Evolutionary conservation across 2,888 invertebrate species (phyloP), one percentile per base, ranked within the genome.

Genomic region (Ophion obscuratus): DNA sequence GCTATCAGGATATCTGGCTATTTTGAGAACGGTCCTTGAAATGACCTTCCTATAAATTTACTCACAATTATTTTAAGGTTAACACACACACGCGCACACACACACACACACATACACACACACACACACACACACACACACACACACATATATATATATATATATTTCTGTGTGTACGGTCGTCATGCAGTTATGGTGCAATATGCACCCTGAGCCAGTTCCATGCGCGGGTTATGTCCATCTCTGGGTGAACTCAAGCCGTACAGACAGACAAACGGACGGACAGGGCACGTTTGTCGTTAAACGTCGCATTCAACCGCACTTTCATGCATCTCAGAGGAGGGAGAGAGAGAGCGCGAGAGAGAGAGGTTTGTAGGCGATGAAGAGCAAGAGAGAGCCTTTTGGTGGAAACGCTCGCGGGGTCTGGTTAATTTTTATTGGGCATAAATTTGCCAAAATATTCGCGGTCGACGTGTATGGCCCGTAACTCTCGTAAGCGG

Each of bases 381-480:
- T 40, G 7, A 40, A 40, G 40, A 77, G 67, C 20, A 62, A 79
- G 73, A 81, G 73, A 76, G 73, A 66, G 57, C 81, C 83, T 81
- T 81, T 86, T 70, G 88, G 89, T 88, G 87, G 88, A 89, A 89
- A 81, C 84, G 85, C 86, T 85, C 89, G 89, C 88, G 86, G 87
- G 92, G 90, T 91, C 93, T 93, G 94, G 92, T 94, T 94, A 94
- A 94, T 94, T 94, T 94, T 94, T 94, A 94, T 94, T 93, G 92
- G 88, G 89, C 93, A 94, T 94, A 94, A 94, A 94, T 94, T 94
- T 93, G 93, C 93, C 93, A 93, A 94, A 94, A 94, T 94, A 94
- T 94, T 94, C 93, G 91, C 88, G 90, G 90, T 87, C 91, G 94
- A 94, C 94, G 91, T 92, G 92, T 92, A 94, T 93, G 93, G 94